phyloP scores from a whole-genome alignment of 2,113 vertebrate genomes.

The Beaufortia kweichowensis region DNA sequence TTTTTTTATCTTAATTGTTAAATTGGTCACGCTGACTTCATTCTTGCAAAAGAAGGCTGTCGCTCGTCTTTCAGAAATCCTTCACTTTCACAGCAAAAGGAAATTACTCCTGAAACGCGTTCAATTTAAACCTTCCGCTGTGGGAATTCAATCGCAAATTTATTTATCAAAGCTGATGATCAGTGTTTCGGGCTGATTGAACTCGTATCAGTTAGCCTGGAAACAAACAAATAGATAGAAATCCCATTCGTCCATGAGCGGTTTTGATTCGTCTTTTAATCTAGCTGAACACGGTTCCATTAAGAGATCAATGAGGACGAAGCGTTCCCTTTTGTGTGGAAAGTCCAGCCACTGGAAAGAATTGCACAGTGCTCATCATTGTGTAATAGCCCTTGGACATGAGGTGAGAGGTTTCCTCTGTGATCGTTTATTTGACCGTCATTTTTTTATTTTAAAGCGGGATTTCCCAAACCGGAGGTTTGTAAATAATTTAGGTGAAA shows the following conservation, averaged over 20 bases:
- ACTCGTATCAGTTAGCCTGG: constrained; percentile 35
- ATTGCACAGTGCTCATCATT: constrained; percentile 33
- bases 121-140: constrained; percentile 42
- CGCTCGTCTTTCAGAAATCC: constrained; percentile 46
- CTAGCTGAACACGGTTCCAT: constrained; percentile 45
- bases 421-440: neutral
- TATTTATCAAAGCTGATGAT: constrained; percentile 50
- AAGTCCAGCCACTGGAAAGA: constrained; percentile 40
- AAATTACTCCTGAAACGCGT: constrained; percentile 48
- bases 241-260: constrained; percentile 25
- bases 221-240: constrained; percentile 33
- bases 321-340: constrained; percentile 38
- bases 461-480: neutral
- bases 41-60: constrained; percentile 33
- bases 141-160: constrained; percentile 47
- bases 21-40: constrained; percentile 58
- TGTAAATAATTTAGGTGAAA: neutral
- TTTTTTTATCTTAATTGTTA: constrained; percentile 55
- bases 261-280: constrained; percentile 43
- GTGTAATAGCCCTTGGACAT: constrained; percentile 44
- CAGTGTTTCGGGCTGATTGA: constrained; percentile 41
- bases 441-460: neutral
- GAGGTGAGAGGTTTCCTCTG: constrained; percentile 10
- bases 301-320: constrained; percentile 52
- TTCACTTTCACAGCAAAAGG: constrained; percentile 29